Conservation (phyloP, 2,888 invertebrate genomes). For the Alcis repandata region DNA sequence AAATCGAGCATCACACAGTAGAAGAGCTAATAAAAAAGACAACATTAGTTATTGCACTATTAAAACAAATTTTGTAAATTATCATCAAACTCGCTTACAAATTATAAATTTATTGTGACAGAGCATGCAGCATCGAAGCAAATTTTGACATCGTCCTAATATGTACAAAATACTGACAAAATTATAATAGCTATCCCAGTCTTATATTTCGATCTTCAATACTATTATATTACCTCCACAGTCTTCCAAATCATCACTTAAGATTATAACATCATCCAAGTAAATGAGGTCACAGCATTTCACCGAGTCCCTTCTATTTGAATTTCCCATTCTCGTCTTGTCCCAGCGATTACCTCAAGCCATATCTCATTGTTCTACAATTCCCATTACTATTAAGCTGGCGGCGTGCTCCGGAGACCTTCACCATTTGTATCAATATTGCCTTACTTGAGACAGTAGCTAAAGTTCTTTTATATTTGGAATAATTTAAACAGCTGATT, state of each 20-base stretch:
- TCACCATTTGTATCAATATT: slow-evolving; percentile 47
- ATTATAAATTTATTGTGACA: too few relatives aligned
- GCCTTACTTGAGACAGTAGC: slow-evolving; percentile 20
- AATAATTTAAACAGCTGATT: not conserved
- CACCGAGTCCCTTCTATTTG: slow-evolving; percentile 36
- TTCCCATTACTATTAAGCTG: slow-evolving; percentile 44
- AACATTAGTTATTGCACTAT: too few relatives aligned
- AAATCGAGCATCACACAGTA: too few relatives aligned
- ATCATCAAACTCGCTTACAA: too few relatives aligned
- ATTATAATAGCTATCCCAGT: too few relatives aligned
- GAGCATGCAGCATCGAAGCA: too few relatives aligned
- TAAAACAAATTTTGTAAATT: too few relatives aligned
- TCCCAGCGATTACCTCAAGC: slow-evolving; percentile 42
- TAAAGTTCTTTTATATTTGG: slow-evolving; percentile 1
- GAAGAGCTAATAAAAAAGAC: too few relatives aligned
- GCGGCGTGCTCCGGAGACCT: slow-evolving; percentile 44
- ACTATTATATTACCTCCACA: not conserved
- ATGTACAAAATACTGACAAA: too few relatives aligned
- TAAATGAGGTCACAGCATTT: slow-evolving; percentile 32
- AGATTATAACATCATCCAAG: slow-evolving; percentile 11
- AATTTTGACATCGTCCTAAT: too few relatives aligned
- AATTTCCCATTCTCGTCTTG: slow-evolving; percentile 43
- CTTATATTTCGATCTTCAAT: too few relatives aligned
- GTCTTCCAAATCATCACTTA: not conserved
- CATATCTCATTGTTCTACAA: slow-evolving; percentile 48